Evolutionary conservation across 2,797 vertebrate genomes (phyloP).

Genomic region (Alauda arvensis): DNA sequence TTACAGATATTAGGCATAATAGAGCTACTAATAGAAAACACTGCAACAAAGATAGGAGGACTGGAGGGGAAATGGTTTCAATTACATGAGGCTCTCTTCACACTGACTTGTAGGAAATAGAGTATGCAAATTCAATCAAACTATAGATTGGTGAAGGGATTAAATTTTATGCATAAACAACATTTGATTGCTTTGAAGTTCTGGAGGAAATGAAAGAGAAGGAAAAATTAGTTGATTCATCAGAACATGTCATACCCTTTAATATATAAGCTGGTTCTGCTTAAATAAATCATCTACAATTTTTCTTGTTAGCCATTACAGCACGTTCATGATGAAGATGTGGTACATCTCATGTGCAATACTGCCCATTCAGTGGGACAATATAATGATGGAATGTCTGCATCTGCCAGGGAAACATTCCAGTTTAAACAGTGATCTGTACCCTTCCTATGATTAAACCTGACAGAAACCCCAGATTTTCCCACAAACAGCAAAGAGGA

Average conservation of each 20-base stretch:
- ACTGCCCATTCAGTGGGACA: background rate
- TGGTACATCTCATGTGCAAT: background rate
- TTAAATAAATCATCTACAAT: constrained; percentile 14
- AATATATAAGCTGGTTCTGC: background rate
- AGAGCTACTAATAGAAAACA: constrained; percentile 67
- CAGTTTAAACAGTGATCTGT: background rate
- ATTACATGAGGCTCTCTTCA: constrained; percentile 60
- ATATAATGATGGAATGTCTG: background rate
- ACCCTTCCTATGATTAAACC: background rate
- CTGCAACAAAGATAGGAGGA: constrained; percentile 56
- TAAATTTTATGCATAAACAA: constrained; percentile 71
- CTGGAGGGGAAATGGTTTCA: constrained; percentile 66
- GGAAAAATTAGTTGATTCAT: constrained; percentile 49
- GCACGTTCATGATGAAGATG: background rate
- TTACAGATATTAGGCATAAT: constrained; percentile 70
- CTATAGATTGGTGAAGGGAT: constrained; percentile 69
- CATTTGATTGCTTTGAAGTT: constrained; percentile 69
- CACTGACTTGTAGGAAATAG: constrained; percentile 66
- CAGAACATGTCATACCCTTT: constrained; percentile 35
- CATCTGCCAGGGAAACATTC: background rate
- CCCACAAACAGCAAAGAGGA: background rate
- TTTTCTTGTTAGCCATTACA: constrained; percentile 19
- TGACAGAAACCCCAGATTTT: background rate
- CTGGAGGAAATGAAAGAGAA: constrained; percentile 42
- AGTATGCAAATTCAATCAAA: constrained; percentile 75